Evolutionary conservation across 2,888 invertebrate genomes (phyloP).

Genomic region (Sthenelais limicola): DNA sequence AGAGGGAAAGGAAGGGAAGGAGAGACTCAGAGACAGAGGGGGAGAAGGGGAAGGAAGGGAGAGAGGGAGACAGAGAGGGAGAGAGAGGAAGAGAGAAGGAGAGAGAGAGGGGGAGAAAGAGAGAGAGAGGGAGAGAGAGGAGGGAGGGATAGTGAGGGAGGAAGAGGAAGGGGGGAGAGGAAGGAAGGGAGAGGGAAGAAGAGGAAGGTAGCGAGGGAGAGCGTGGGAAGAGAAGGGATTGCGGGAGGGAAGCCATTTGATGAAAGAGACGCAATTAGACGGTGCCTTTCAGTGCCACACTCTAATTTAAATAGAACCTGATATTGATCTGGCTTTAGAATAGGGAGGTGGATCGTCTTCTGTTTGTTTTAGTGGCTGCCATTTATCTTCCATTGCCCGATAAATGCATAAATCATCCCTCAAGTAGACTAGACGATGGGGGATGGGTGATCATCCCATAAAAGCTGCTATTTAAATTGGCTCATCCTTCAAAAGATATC

Average conservation of each 20-base stretch:
- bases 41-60: neutral
- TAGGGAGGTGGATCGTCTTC: too few species aligned
- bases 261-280: neutral
- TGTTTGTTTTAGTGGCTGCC: too few species aligned
- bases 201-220: neutral
- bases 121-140: neutral
- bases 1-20: neutral
- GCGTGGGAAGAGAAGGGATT: neutral
- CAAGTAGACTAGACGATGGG: too few species aligned
- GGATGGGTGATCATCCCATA: too few species aligned
- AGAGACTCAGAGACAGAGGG: neutral
- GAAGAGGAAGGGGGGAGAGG: neutral
- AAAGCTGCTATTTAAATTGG: too few species aligned
- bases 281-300: too few species aligned
- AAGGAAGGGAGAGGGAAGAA: neutral
- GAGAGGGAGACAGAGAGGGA: neutral
- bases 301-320: too few species aligned
- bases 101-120: neutral
- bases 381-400: too few species aligned
- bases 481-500: too few species aligned
- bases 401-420: too few species aligned
- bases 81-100: neutral
- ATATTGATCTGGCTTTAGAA: too few species aligned
- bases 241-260: neutral
- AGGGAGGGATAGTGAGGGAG: neutral